Evolutionary conservation across 2,113 vertebrate species (phyloP).

Genomic region (Leucosticte australis): DNA sequence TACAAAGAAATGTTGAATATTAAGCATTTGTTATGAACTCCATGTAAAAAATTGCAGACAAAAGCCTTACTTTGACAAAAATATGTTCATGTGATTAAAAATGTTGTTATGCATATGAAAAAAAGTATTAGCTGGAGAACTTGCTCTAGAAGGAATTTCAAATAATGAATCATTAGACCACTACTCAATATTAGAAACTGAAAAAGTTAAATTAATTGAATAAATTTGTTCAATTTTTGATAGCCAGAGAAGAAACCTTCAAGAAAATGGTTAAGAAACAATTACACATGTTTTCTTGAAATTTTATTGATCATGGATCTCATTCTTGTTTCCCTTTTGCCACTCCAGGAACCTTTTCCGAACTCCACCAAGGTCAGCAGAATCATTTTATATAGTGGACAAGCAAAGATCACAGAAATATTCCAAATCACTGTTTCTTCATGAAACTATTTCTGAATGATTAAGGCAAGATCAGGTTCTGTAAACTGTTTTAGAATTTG

Average conservation of each 20-base stretch:
- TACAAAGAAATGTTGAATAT: neutral
- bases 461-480: neutral
- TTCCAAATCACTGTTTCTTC: neutral
- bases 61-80: neutral
- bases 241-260: neutral
- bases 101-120: neutral
- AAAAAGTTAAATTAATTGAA: neutral
- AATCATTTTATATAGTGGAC: neutral
- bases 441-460: neutral
- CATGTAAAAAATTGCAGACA: neutral
- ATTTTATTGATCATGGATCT: neutral
- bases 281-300: neutral
- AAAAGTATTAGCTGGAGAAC: neutral
- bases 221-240: neutral
- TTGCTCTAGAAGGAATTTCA: neutral
- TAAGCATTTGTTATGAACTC: neutral
- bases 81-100: neutral
- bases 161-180: neutral
- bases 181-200: neutral
- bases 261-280: neutral
- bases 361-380: neutral
- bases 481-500: neutral
- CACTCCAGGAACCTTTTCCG: neutral
- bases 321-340: neutral
- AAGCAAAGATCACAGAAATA: neutral